These are phyloP conservation scores for Uropetala carovei DNA, from an alignment of 2,888 invertebrate genomes.

Conservation along the genomic window DNA sequence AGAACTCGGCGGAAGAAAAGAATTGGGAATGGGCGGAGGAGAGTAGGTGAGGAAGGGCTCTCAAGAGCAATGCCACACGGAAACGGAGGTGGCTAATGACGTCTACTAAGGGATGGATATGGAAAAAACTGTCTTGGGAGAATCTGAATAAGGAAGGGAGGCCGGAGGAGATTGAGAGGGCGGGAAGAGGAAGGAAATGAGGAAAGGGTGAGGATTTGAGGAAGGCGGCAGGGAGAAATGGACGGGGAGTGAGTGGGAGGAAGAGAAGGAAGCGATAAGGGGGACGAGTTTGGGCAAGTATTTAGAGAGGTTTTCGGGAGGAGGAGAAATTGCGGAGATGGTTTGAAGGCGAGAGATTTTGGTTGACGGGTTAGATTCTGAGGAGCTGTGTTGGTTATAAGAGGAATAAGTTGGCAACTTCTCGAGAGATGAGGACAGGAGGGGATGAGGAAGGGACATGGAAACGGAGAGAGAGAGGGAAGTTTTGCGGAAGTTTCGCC, in stretches of 20 bases:
- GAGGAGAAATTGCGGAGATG: slow-evolving; percentile 1
- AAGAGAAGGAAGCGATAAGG: neutral
- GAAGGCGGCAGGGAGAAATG: neutral
- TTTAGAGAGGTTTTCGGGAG: slow-evolving; percentile 22
- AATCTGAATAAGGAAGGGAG: neutral
- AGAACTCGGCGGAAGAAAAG: neutral
- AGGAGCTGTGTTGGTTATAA: slow-evolving; percentile 5
- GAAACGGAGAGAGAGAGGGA: neutral
- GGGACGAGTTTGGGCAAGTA: slow-evolving; percentile 41
- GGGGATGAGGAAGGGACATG: neutral
- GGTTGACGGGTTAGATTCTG: slow-evolving; percentile 29
- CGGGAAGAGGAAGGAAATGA: neutral
- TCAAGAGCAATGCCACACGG: neutral
- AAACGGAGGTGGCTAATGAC: slow-evolving; percentile 11
- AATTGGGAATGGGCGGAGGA: neutral
- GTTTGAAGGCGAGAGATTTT: neutral
- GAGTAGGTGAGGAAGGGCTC: too few species aligned
- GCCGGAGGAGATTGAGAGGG: neutral
- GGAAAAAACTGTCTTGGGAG: neutral
- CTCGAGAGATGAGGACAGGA: neutral
- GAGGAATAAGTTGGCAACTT: slow-evolving; percentile 56
- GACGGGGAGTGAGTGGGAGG: too few species aligned
- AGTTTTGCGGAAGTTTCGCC: neutral
- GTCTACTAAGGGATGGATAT: slow-evolving; percentile 28
- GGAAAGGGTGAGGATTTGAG: neutral